These are phyloP conservation scores for Hedychridium roseum DNA, from an alignment of 2,888 invertebrate species.

Conservation along the genomic window DNA sequence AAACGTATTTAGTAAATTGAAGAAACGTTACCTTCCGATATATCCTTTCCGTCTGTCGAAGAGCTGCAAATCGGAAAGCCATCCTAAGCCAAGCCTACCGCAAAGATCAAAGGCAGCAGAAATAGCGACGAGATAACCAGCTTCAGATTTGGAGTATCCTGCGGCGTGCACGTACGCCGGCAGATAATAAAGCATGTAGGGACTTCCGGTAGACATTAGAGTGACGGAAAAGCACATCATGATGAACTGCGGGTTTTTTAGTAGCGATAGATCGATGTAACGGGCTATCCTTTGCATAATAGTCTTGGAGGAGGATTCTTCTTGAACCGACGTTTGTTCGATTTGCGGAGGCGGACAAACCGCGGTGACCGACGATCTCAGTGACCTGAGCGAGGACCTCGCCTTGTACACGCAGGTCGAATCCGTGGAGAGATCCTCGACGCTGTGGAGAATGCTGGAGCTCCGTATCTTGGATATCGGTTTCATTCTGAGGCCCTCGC, in stretches of 20 bases:
- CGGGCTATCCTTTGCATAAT: constrained; percentile 61
- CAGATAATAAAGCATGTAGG: constrained; percentile 78
- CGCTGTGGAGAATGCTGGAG: constrained; percentile 76
- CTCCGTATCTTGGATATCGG: constrained; percentile 74
- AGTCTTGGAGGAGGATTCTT: constrained; percentile 26
- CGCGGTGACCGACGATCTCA: constrained; percentile 49
- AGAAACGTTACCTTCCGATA: constrained; percentile 70
- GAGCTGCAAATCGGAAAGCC: constrained; percentile 76
- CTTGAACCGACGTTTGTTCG: constrained; percentile 14
- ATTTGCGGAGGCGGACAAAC: constrained; percentile 37
- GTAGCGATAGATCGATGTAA: constrained; percentile 74
- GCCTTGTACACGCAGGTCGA: constrained; percentile 79
- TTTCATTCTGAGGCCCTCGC: constrained; percentile 67
- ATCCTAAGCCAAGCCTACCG: constrained; percentile 77
- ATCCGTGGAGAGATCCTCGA: constrained; percentile 78
- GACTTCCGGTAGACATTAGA: constrained; percentile 80
- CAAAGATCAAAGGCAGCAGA: constrained; percentile 77
- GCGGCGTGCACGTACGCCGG: constrained; percentile 77
- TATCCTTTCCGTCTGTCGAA: constrained; percentile 78
- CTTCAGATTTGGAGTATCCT: constrained; percentile 70
- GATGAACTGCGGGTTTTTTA: constrained; percentile 75
- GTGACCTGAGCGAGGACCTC: constrained; percentile 60
- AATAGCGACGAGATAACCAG: constrained; percentile 77
- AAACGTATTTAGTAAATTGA: too few species aligned
- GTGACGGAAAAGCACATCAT: constrained; percentile 77